phyloP scores from a whole-genome alignment of 2,888 invertebrate genomes.

The Orchesellides sinensis region DNA sequence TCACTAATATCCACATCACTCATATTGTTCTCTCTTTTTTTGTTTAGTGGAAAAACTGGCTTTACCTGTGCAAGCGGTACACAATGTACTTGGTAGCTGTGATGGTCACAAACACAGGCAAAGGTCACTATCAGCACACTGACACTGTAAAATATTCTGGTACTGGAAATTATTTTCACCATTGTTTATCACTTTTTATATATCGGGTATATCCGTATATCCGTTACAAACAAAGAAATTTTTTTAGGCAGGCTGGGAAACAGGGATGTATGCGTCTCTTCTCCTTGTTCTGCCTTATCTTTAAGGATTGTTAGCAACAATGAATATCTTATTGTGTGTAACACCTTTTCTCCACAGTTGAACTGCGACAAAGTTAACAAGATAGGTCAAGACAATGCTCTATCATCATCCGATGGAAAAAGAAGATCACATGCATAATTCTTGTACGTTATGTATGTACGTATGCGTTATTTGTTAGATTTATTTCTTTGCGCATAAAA shows the following conservation, averaged over 20 bases:
- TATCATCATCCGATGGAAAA: neutral
- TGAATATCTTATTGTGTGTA: neutral
- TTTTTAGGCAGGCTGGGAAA: too few relatives aligned
- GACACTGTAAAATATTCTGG: slow-evolving; percentile 37
- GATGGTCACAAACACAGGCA: slow-evolving; percentile 48
- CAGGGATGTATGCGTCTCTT: too few relatives aligned
- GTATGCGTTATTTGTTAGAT: neutral
- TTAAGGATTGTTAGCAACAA: too few relatives aligned
- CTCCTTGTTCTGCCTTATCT: too few relatives aligned
- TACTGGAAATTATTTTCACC: slow-evolving; percentile 57
- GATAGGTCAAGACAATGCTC: neutral
- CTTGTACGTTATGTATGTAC: neutral
- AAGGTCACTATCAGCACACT: slow-evolving; percentile 55
- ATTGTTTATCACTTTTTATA: slow-evolving; percentile 10
- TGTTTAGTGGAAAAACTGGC: slow-evolving; percentile 58
- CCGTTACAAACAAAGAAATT: neutral
- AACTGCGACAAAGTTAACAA: neutral
- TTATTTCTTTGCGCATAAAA: neutral
- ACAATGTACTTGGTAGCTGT: slow-evolving; percentile 29
- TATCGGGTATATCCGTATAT: neutral
- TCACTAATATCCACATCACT: slow-evolving; percentile 4
- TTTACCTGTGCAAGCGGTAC: slow-evolving; percentile 66
- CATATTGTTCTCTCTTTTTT: slow-evolving; percentile 17
- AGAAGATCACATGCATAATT: neutral
- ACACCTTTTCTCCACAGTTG: neutral